Evolutionary conservation across 2,888 invertebrate genomes (phyloP), one percentile per base, ranked within the genome.

Genomic region (Ariolimax columbianus): DNA sequence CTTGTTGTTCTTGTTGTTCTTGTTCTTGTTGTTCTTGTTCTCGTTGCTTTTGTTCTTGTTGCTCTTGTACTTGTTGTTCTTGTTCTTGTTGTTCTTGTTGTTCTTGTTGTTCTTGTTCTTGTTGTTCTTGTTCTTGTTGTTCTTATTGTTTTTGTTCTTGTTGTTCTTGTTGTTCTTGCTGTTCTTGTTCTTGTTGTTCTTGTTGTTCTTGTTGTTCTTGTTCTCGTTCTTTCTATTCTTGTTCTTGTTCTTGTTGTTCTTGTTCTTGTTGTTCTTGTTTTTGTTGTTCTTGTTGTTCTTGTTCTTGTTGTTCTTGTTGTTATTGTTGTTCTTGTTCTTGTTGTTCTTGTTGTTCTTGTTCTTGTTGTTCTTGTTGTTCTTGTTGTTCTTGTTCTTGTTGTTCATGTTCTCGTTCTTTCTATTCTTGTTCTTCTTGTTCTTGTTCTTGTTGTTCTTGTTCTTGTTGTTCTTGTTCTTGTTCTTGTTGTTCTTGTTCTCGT

Each of bases 191-290:
- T n/a, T n/a, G n/a, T 75, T 47, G 30, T 70, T 70, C 17, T 19
- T 70, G 33, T 70, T 38, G 33, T 30, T 70, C 1, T 70, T 70
- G 33, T 70, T 70, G 9, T 70, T 38, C 11, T 70, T 38, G 30
- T 70, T 38, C 7, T 14, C 7, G 11, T 66, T 66, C 26, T 38
- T 36, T 11, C 33, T 70, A 4, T 78, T 78, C 19, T 59, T 78
- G 30, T 78, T 55, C n/a, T 33, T 55, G 33, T 30, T 78, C 33
- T 33, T 78, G 33, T 78, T 55, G 6, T 59, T 78, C 30, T 78
- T 38, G 3, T 78, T 23, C 19, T 9, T 59, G 9, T 78, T 59
- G 26, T 55, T 59, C 26, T 47, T 55, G 23, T 77, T 63, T 7
- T 63, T 63, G 7, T 63, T 63, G 23, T 23, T 63, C 23, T 63